Base-by-base conservation (phyloP, 2,888 invertebrate genomes). In the Melanargia galathea region DNA sequence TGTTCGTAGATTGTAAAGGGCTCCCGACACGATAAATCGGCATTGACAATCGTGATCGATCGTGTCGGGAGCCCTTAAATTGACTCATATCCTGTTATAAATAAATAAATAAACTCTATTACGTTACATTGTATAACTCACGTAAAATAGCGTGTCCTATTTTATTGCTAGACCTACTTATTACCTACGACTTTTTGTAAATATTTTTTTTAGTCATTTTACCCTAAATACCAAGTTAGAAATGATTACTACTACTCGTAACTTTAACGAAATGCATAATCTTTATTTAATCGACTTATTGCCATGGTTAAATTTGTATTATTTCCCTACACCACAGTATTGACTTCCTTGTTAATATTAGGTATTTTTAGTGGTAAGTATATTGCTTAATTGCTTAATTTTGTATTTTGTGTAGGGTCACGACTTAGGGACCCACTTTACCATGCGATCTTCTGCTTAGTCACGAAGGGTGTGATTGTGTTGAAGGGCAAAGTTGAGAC, bases 301-400 rank as follows among this genome's bases (percentile, higher is more conserved):
- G 80, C 80, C 80, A 80, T 81, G 79, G 77, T 78, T 79, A 80
- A 79, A 81, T 82, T 78, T 84, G 80, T 86, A 86, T 87, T 84
- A 84, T 85, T 86, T 86, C 76, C 79, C 54, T 65, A 81, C 83
- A 80, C 80, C 82, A 76, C 90, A 91, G 90, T 91, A 90, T 90
- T 91, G 89, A 89, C 83, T 88, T 87, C 83, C 85, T 82, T 79
- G 79, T 83, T 86, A 84, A 80, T 80, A 78, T 84, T 84, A 87
- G 82, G 77, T 73, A 78, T 72, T 38, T 55, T 78, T 87, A 89
- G 84, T 67, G 78, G 63, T 87, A 90, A 89, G 89, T 78, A 80
- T 84, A 86, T 35, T 87, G 86, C 83, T 89, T 90, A 86, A 86
- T 35, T 87, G 86, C 83, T 89, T 90, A 86, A 82, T 88, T 88